phyloP scores from a whole-genome alignment of 2,113 vertebrate genomes.

The Strix aluco region DNA sequence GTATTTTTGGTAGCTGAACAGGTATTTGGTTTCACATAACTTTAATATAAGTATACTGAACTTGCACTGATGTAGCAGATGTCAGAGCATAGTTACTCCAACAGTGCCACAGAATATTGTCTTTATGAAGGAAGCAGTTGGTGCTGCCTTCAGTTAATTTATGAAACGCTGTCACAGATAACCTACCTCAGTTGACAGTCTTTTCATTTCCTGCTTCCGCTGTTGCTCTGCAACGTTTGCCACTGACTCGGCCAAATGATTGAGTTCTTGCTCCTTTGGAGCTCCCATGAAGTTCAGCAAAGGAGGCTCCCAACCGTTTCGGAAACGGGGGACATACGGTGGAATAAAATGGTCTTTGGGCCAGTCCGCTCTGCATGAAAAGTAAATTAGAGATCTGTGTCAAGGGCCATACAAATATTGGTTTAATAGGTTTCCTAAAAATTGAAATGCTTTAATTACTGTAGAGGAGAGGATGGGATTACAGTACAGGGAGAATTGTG shows the following conservation, averaged over 20 bases:
- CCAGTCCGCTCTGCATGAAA: constrained; percentile 85
- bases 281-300: constrained; percentile 66
- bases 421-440: not conserved
- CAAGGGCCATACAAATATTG: not conserved
- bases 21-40: not conserved
- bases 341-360: constrained; percentile 92
- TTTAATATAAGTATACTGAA: not conserved
- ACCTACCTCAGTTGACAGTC: constrained; percentile 76
- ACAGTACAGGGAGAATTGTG: not conserved
- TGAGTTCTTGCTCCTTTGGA: constrained; percentile 81
- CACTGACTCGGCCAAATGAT: constrained; percentile 78
- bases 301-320: constrained; percentile 92
- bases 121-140: not conserved
- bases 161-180: fast-evolving
- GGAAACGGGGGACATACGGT: constrained; percentile 83
- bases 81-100: not conserved
- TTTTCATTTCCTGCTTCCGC: constrained; percentile 75
- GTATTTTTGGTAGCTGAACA: not conserved
- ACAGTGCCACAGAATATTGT: not conserved
- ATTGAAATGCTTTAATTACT: not conserved
- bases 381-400: not conserved
- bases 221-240: constrained; percentile 77
- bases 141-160: not conserved
- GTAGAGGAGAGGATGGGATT: not conserved
- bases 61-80: not conserved